A percentile compares a stretch with the other conserved stretches of the same genome.
Evolutionary conservation across 2,888 invertebrate genomes (phyloP).

Genomic region (Linnaemya vulpina): DNA sequence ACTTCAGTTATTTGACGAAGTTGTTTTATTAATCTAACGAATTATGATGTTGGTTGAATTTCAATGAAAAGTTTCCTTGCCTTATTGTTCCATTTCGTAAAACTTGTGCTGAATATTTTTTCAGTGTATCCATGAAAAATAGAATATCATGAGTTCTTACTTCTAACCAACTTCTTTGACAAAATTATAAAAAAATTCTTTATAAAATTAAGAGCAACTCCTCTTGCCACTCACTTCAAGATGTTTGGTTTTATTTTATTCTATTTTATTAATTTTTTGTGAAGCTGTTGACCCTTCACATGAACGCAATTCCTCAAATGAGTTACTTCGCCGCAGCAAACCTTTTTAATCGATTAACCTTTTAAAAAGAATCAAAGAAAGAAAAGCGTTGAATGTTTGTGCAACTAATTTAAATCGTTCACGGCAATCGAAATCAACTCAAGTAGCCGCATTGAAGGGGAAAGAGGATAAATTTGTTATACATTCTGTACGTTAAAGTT

Average conservation of each 20-base stretch:
- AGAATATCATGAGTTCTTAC: no score
- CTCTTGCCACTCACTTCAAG: background rate
- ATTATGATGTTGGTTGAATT: no score
- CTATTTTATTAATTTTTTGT: background rate
- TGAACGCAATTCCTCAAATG: background rate
- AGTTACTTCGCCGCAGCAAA: background rate
- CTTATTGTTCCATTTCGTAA: no score
- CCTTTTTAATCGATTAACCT: slow-evolving; percentile 46
- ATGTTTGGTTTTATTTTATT: background rate
- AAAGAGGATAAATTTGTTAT: no score
- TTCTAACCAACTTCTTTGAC: no score
- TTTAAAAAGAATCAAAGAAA: slow-evolving; percentile 19
- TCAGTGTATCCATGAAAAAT: no score
- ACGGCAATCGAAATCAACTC: background rate
- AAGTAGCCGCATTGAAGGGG: background rate
- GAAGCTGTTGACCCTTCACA: slow-evolving; percentile 1
- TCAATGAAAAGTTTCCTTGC: no score
- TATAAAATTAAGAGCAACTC: background rate
- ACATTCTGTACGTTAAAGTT: slow-evolving; percentile 39
- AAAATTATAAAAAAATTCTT: background rate
- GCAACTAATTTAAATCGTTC: slow-evolving; percentile 38
- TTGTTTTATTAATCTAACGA: no score
- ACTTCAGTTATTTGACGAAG: no score
- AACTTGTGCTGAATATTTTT: no score
- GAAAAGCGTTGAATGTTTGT: slow-evolving; percentile 28